Conservation (phyloP, 2,888 invertebrate genomes). For the Anoplius nigerrimus region DNA sequence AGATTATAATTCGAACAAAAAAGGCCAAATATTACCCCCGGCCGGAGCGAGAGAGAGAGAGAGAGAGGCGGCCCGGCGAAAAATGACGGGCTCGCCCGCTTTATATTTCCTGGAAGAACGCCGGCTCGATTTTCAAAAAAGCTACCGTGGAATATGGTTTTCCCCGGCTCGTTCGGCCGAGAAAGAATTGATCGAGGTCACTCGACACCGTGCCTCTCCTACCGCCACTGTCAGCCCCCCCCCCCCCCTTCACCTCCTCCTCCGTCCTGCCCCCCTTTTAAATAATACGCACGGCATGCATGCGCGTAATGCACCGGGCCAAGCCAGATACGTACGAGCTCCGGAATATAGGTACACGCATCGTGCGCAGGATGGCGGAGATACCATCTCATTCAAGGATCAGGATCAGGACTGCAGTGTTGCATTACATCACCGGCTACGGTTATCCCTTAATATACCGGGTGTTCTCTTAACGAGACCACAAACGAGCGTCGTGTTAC, state of each 20-base stretch:
- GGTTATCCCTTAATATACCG: constrained; percentile 70
- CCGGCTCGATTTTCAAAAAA: background rate
- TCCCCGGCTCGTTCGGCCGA: constrained; percentile 31
- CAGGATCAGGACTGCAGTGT: constrained; percentile 69
- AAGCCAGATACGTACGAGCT: constrained; percentile 35
- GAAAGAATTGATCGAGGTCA: constrained; percentile 45
- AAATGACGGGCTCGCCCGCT: too few relatives aligned
- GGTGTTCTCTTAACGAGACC: constrained; percentile 70
- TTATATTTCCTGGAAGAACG: background rate
- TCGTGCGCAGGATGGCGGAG: constrained; percentile 51
- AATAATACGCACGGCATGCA: constrained; percentile 1
- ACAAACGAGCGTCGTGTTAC: constrained; percentile 69
- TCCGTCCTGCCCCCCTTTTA: constrained; percentile 8
- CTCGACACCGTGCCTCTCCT: constrained; percentile 32
- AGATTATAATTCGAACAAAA: background rate
- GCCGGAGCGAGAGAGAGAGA: too few relatives aligned
- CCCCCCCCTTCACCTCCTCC: too few relatives aligned
- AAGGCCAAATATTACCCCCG: background rate
- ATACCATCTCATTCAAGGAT: constrained; percentile 70
- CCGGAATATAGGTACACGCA: constrained; percentile 41
- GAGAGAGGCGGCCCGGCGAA: too few relatives aligned
- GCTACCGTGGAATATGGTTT: too few relatives aligned
- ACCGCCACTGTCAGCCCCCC: too few relatives aligned
- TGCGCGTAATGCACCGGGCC: background rate
- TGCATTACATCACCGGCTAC: constrained; percentile 69